Evolutionary conservation across 2,888 invertebrate genomes (phyloP).

Genomic region (Ischnura elegans): DNA sequence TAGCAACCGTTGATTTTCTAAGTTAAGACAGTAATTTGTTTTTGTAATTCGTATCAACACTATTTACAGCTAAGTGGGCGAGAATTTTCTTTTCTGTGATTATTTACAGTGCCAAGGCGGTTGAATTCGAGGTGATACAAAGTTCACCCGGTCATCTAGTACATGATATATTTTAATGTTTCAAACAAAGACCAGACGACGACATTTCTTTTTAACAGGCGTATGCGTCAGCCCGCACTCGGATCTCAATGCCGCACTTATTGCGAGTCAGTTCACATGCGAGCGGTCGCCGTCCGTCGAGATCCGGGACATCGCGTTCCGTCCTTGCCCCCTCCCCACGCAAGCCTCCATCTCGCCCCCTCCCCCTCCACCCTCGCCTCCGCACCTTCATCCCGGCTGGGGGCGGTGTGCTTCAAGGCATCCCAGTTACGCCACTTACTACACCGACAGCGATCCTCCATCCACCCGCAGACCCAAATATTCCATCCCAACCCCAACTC

Average conservation of each 20-base stretch:
- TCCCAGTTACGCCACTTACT: conserved; percentile 54
- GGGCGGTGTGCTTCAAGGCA: conserved; percentile 50
- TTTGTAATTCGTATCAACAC: too few relatives aligned
- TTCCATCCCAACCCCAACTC: neutral
- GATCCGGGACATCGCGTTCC: neutral
- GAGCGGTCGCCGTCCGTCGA: neutral
- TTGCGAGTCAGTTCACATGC: conserved; percentile 8
- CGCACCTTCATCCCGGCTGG: neutral
- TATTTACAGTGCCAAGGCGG: too few relatives aligned
- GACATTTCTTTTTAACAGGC: neutral
- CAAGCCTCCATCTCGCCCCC: neutral
- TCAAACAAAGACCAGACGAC: neutral
- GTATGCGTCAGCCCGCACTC: neutral
- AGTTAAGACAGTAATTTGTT: too few relatives aligned
- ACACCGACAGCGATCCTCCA: conserved; percentile 33
- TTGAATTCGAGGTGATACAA: too few relatives aligned
- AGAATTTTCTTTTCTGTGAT: too few relatives aligned
- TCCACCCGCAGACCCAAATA: neutral
- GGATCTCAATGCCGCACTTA: neutral
- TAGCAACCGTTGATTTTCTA: too few relatives aligned
- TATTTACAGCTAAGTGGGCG: too few relatives aligned
- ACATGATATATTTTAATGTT: neutral
- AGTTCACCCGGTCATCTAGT: too few relatives aligned
- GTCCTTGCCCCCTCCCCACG: neutral
- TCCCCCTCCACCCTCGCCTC: neutral